These are phyloP conservation scores for Limnothrissa miodon DNA, from an alignment of 2,113 vertebrate species.

Conservation along the genomic window DNA sequence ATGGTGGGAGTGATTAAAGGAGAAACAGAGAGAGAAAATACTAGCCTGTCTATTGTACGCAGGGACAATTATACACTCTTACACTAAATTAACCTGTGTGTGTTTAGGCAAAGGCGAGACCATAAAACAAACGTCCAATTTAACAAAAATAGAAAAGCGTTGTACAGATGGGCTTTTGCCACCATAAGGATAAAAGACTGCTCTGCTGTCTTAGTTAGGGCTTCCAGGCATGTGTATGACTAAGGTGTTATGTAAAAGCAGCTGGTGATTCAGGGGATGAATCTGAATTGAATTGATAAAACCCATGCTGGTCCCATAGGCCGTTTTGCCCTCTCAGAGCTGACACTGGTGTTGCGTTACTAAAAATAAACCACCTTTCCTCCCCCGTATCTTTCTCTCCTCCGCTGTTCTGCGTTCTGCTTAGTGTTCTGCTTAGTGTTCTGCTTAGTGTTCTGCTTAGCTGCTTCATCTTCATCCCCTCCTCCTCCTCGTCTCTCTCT, in stretches of 20 bases:
- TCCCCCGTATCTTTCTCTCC: background rate
- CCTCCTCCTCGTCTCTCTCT: background rate
- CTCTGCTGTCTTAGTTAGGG: background rate
- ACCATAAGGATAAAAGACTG: background rate
- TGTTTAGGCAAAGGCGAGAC: background rate
- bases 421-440: background rate
- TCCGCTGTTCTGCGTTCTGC: background rate
- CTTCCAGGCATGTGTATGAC: background rate
- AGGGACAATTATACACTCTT: background rate
- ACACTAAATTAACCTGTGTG: background rate
- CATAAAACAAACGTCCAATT: background rate
- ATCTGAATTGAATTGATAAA: constrained; percentile 27
- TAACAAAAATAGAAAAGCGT: background rate
- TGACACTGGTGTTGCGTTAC: background rate
- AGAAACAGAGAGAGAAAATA: background rate
- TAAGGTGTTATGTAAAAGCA: constrained; percentile 7
- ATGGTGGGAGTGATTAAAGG: constrained; percentile 25
- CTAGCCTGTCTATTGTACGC: background rate
- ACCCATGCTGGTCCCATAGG: background rate
- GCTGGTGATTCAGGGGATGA: constrained; percentile 15
- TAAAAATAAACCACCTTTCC: constrained; percentile 12
- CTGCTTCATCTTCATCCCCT: background rate
- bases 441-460: background rate
- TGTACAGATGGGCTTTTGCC: background rate
- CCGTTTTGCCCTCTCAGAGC: background rate